A percentile compares a stretch with the other conserved stretches of the same genome.
Conservation (phyloP, 2,113 vertebrate species). For the Miniopterus natalensis region DNA sequence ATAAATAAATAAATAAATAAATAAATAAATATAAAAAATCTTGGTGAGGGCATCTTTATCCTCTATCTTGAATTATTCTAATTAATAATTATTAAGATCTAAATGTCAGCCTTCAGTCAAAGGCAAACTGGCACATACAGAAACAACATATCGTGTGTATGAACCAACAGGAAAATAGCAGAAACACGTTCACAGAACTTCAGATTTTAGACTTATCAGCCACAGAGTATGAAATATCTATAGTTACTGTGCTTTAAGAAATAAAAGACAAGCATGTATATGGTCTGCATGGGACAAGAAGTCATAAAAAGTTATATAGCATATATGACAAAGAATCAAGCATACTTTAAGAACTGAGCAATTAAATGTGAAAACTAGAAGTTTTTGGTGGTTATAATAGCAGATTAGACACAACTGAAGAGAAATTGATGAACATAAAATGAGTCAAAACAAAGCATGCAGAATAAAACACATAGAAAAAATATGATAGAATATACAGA, state of each 20-base stretch:
- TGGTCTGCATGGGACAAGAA: not conserved
- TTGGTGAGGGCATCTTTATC: not conserved
- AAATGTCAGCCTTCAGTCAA: not conserved
- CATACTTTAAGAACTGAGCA: not conserved
- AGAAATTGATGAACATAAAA: not conserved
- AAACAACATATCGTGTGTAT: not conserved
- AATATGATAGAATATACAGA: not conserved
- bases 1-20: constrained; percentile 1
- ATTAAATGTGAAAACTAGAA: not conserved
- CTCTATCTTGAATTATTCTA: not conserved
- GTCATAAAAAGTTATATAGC: not conserved
- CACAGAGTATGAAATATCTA: not conserved
- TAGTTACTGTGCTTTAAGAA: not conserved
- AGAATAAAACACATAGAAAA: not conserved
- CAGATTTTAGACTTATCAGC: not conserved
- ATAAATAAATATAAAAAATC: not conserved
- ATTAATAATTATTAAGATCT: not conserved
- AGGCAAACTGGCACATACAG: not conserved
- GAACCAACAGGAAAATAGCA: not conserved
- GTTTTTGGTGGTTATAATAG: not conserved
- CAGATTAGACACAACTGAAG: not conserved
- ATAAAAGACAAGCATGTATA: not conserved
- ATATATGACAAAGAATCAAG: not conserved
- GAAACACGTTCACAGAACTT: not conserved
- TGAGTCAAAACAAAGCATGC: not conserved